Evolutionary conservation across 2,113 vertebrate species (phyloP), one percentile per base, ranked within the genome.

Genomic region (Sigmodon hispidus): DNA sequence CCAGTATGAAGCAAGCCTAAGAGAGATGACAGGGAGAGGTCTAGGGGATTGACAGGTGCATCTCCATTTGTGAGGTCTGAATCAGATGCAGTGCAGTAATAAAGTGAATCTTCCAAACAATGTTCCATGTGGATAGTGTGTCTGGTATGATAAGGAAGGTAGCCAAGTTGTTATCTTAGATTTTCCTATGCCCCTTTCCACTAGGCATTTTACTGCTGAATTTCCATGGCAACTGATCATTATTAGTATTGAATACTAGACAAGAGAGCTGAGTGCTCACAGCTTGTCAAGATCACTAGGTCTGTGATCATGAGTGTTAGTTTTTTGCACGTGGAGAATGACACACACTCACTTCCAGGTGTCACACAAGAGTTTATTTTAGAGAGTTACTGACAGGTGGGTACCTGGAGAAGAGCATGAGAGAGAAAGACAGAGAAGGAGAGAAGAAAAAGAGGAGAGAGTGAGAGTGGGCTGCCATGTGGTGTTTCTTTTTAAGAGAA

Each of bases 21-120:
- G 1, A 80, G 63, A 12, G 29, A 89, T 31, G 3, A 69, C 45
- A 48, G 36, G 8, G 21, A 84, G 63, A 34, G 2, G 24, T 8
- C 59, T 3, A 69, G 12, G 10, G 40, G 19, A 75, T 65, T 31
- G 34, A 21, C 0, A 1, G 24, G 3, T 43, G 2, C 1, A 5
- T 81, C 7, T 55, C 40, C 6, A 86, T 55, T 3, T 19, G 7
- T 26, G 67, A 22, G 7, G 36, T 50, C 29, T 80, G 4, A 7
- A 40, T 4, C 29, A 19, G 3, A 81, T 2, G 6, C 21, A 85
- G 34, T 0, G 9, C 13, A 12, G 7, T 34, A 43, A 89, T 15
- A 76, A 69, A 75, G 9, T 34, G 15, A 79, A 45, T 67, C 9
- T 6, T 55, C 3, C 43, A 67, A 29, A 40, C 10, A 0, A 3